Conservation (phyloP, 2,113 vertebrate genomes). For the Boulengerochromis microlepis region DNA sequence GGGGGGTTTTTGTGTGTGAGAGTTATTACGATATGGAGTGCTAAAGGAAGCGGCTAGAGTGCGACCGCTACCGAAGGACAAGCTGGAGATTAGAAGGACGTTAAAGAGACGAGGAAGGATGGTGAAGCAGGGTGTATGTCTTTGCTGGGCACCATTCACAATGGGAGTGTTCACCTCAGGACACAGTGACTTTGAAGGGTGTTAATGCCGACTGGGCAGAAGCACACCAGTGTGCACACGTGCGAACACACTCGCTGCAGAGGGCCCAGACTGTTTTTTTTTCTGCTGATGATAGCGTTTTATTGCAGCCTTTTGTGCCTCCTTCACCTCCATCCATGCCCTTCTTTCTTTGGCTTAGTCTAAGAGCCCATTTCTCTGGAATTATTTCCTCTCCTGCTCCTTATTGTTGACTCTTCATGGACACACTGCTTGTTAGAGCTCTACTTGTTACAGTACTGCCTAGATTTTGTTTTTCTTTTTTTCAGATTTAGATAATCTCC, state of each 20-base stretch:
- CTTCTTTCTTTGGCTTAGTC: background rate
- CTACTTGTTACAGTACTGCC: background rate
- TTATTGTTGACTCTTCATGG: background rate
- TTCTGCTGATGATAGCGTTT: constrained; percentile 56
- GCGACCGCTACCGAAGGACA: background rate
- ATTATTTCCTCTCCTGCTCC: background rate
- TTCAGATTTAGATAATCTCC: background rate
- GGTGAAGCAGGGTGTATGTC: background rate
- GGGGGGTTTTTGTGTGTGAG: background rate
- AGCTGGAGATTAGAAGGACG: background rate
- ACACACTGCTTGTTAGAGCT: background rate
- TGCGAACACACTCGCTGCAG: constrained; percentile 46
- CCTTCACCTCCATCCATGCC: constrained; percentile 11
- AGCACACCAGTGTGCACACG: constrained; percentile 34
- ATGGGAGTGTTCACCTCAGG: constrained; percentile 47
- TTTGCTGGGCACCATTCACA: constrained; percentile 1
- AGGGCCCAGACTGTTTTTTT: constrained; percentile 49
- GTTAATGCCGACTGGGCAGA: constrained; percentile 64
- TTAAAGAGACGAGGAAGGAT: background rate
- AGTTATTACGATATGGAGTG: background rate
- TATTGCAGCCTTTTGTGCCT: background rate
- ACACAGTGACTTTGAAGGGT: constrained; percentile 64
- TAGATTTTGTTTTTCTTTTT: background rate
- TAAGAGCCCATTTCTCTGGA: background rate
- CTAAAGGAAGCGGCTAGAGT: background rate